phyloP scores from a whole-genome alignment of 2,797 vertebrate genomes.

The Sebastolobus altivelis region DNA sequence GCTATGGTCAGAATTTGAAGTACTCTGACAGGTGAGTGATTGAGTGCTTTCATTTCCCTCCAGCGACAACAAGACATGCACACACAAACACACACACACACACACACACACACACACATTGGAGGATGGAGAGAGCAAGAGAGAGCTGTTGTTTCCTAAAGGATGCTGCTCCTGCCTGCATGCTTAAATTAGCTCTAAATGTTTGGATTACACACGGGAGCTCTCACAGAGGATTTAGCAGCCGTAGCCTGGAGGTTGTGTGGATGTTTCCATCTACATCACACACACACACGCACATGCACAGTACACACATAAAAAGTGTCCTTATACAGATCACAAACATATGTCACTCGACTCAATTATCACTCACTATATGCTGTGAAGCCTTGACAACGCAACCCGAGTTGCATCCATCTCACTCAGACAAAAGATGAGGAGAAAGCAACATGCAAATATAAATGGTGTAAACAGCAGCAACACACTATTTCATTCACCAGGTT shows the following conservation, averaged over 20 bases:
- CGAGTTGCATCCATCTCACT: slow-evolving; percentile 24
- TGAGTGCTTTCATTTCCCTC: slow-evolving; percentile 86
- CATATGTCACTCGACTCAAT: slow-evolving; percentile 53
- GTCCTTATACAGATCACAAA: slow-evolving; percentile 46
- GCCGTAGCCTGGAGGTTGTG: slow-evolving; percentile 79
- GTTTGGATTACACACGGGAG: slow-evolving; percentile 88
- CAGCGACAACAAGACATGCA: slow-evolving; percentile 75
- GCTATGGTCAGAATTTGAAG: slow-evolving; percentile 75
- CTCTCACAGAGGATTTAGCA: slow-evolving; percentile 85
- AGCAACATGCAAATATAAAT: slow-evolving; percentile 32
- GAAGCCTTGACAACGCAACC: slow-evolving; percentile 28
- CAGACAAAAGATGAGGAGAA: slow-evolving; percentile 34
- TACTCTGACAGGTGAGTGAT: slow-evolving; percentile 87
- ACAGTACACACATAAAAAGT: slow-evolving; percentile 1
- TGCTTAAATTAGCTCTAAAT: slow-evolving; percentile 89
- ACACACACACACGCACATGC: slow-evolving; percentile 33
- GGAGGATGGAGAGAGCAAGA: slow-evolving; percentile 45
- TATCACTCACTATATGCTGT: slow-evolving; percentile 36
- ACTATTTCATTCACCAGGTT: slow-evolving; percentile 61
- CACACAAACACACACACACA: slow-evolving; percentile 56
- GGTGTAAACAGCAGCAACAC: slow-evolving; percentile 32
- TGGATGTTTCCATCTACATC: slow-evolving; percentile 78
- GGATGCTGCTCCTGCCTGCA: slow-evolving; percentile 84
- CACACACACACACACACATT: slow-evolving; percentile 26
- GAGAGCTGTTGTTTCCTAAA: slow-evolving; percentile 83